These are phyloP conservation scores for Acanthaster planci DNA, from an alignment of 35 echinoderm and acorn worm genomes.

Conservation along the genomic window DNA sequence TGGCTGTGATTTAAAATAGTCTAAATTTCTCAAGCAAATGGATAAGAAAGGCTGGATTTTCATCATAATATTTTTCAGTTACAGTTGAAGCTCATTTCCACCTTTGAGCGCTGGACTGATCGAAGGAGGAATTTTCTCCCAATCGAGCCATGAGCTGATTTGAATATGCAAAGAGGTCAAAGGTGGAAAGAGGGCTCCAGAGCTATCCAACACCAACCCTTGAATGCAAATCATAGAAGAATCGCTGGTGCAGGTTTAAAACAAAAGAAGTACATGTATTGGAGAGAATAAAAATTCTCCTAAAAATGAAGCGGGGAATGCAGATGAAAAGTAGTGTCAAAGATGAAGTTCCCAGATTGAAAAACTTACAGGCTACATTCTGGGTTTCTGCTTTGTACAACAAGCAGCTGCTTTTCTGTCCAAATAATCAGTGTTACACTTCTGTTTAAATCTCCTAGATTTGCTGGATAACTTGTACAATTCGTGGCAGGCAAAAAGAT, in stretches of 20 bases:
- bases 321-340: no score
- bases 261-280: background rate
- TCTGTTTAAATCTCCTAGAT: background rate
- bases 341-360: no score
- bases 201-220: no score
- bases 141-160: background rate
- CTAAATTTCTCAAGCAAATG: background rate
- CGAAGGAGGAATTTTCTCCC: no score
- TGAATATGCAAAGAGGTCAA: slow-evolving; percentile 1
- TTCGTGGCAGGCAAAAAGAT: background rate
- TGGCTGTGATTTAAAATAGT: slow-evolving; percentile 6
- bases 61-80: no score
- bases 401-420: background rate
- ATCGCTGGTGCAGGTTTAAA: background rate
- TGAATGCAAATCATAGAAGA: background rate
- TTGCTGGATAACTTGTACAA: background rate
- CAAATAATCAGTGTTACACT: no score
- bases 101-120: no score
- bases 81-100: no score
- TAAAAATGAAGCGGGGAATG: background rate
- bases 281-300: background rate
- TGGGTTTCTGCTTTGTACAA: background rate
- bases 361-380: no score
- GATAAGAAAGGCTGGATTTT: no score
- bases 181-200: no score